Evolutionary conservation across 2,888 invertebrate genomes (phyloP).

Genomic region (Atherix ibis): DNA sequence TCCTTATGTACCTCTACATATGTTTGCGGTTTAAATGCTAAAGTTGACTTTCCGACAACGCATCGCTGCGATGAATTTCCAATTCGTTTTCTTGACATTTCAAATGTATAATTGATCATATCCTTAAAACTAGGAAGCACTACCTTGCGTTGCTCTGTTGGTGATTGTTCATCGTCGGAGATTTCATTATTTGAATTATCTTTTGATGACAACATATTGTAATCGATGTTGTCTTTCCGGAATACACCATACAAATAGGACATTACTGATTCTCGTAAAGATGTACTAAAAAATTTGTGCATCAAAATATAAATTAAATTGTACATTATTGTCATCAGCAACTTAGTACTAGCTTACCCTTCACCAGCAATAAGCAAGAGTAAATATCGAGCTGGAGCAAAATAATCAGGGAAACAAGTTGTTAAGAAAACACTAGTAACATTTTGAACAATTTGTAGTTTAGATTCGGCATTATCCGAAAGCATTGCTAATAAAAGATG

Average conservation of each 20-base stretch:
- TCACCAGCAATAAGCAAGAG: slow-evolving; percentile 73
- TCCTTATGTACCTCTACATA: slow-evolving; percentile 49
- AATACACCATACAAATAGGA: slow-evolving; percentile 49
- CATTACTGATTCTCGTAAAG: slow-evolving; percentile 27
- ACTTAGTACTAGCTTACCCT: slow-evolving; percentile 49
- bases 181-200: slow-evolving; percentile 27
- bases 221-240: slow-evolving; percentile 38
- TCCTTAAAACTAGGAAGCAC: slow-evolving; percentile 55
- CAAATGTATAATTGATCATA: slow-evolving; percentile 54
- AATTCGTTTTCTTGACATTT: slow-evolving; percentile 45
- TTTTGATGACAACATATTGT: slow-evolving; percentile 26
- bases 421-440: slow-evolving; percentile 70
- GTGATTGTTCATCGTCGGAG: slow-evolving; percentile 22
- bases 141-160: slow-evolving; percentile 28
- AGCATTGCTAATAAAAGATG: slow-evolving; percentile 45
- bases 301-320: not conserved
- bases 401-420: slow-evolving; percentile 64
- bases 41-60: slow-evolving; percentile 45
- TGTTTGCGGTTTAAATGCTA: slow-evolving; percentile 55
- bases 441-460: slow-evolving; percentile 64
- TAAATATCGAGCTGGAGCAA: slow-evolving; percentile 67
- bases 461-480: slow-evolving; percentile 57
- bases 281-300: slow-evolving; percentile 21
- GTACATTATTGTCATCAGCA: not conserved
- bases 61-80: slow-evolving; percentile 42